phyloP scores from a whole-genome alignment of 2,113 vertebrate genomes.

The Tinamus guttatus region DNA sequence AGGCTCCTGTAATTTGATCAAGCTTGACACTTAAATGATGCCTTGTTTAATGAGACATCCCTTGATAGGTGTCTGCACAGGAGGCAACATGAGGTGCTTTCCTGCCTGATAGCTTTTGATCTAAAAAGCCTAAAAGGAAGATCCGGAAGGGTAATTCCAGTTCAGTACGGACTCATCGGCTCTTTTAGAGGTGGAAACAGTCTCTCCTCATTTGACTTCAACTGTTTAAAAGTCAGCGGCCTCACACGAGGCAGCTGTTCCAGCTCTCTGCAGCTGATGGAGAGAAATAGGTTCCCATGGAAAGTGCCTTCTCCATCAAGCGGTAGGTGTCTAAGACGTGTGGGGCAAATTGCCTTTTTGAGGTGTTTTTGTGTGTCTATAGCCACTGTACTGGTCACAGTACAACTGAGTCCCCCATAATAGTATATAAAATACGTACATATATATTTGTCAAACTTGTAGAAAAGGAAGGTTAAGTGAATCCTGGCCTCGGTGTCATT shows the following conservation, averaged over 20 bases:
- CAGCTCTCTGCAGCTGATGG: not conserved
- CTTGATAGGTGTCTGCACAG: not conserved
- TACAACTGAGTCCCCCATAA: not conserved
- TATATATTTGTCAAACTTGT: not conserved
- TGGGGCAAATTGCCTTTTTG: not conserved
- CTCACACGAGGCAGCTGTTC: not conserved
- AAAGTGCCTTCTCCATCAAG: not conserved
- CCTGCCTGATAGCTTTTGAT: not conserved
- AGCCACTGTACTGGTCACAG: not conserved
- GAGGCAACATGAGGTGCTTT: not conserved
- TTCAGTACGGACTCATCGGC: not conserved
- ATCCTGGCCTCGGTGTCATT: not conserved
- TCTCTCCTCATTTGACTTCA: not conserved
- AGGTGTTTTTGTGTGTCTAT: not conserved
- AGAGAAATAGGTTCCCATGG: not conserved
- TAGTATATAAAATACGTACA: not conserved
- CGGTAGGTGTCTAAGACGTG: accelerated
- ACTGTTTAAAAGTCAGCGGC: not conserved
- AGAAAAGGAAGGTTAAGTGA: not conserved
- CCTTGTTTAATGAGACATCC: not conserved
- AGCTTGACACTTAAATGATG: not conserved
- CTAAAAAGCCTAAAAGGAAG: not conserved
- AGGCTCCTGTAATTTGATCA: not conserved
- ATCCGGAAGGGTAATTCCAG: not conserved
- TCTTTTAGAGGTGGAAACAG: not conserved